phyloP scores from a whole-genome alignment of 2,797 vertebrate genomes.

The Percopsis omiscomaycus region DNA sequence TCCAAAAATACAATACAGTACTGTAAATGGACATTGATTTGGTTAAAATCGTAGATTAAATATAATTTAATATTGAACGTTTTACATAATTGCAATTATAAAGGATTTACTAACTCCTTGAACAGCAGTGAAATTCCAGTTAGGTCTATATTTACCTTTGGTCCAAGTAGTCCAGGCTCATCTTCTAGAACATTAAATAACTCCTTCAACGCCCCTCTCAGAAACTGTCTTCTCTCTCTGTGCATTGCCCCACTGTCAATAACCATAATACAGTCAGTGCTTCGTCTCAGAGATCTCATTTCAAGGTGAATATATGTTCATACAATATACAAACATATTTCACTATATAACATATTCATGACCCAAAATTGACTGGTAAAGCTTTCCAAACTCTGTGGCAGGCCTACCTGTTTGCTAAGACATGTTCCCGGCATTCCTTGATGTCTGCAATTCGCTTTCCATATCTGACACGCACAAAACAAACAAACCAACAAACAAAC shows the following conservation, averaged over 20 bases:
- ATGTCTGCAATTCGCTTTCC: conserved; percentile 86
- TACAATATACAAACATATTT: conserved; percentile 4
- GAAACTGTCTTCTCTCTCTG: conserved; percentile 82
- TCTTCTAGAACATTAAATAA: conserved; percentile 84
- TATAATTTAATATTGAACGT: too few species aligned
- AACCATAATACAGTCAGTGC: conserved; percentile 6
- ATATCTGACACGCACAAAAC: conserved; percentile 72
- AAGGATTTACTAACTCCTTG: conserved; percentile 12
- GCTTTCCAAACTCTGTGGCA: background rate
- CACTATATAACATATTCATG: conserved; percentile 8
- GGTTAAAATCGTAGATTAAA: too few species aligned
- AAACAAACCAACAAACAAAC: background rate
- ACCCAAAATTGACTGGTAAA: background rate
- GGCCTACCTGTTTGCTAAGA: conserved; percentile 79
- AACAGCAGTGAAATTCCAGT: conserved; percentile 5
- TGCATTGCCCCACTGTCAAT: conserved; percentile 82
- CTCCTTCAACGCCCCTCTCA: conserved; percentile 85
- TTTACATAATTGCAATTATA: background rate
- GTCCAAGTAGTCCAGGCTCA: conserved; percentile 90
- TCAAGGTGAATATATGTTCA: conserved; percentile 3
- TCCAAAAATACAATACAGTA: too few species aligned
- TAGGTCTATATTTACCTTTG: conserved; percentile 80
- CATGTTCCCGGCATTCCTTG: conserved; percentile 88
- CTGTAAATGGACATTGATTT: too few species aligned
- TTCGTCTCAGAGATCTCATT: conserved; percentile 11